phyloP scores from a whole-genome alignment of 2,888 invertebrate species.

The Agriotes lineatus region DNA sequence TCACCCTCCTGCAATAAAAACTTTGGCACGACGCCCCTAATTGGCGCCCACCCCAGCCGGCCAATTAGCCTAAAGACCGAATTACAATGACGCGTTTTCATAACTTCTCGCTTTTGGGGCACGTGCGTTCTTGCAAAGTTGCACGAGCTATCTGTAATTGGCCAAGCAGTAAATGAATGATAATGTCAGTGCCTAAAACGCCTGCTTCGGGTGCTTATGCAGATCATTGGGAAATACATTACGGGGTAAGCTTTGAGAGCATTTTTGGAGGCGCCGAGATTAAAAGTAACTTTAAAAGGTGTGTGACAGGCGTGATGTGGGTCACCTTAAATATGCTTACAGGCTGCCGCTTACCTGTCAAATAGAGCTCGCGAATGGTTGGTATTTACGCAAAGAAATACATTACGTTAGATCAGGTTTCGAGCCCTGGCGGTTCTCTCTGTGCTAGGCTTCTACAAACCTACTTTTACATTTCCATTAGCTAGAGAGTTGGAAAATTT shows the following conservation, averaged over 20 bases:
- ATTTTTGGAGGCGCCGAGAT: not conserved
- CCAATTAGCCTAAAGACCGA: slow-evolving; percentile 23
- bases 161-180: slow-evolving; percentile 13
- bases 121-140: too few species aligned
- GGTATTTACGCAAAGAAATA: too few species aligned
- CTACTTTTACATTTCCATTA: too few species aligned
- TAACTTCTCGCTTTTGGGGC: not conserved
- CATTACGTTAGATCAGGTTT: too few species aligned
- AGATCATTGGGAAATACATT: slow-evolving; percentile 15
- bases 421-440: too few species aligned
- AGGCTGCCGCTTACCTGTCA: too few species aligned
- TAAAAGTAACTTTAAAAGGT: slow-evolving; percentile 3
- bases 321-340: not conserved
- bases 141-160: too few species aligned
- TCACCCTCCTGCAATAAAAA: slow-evolving; percentile 15
- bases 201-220: slow-evolving; percentile 10
- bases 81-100: slow-evolving; percentile 6
- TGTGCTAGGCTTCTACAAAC: too few species aligned
- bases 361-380: too few species aligned
- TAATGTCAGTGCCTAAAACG: not conserved
- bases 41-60: slow-evolving; percentile 10
- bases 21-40: slow-evolving; percentile 9
- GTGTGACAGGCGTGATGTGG: not conserved
- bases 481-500: too few species aligned
- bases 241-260: slow-evolving; percentile 5